A percentile compares a stretch with the other conserved stretches of the same genome.
Evolutionary conservation across 2,113 vertebrate species (phyloP).

Genomic region (Piaya cayana): DNA sequence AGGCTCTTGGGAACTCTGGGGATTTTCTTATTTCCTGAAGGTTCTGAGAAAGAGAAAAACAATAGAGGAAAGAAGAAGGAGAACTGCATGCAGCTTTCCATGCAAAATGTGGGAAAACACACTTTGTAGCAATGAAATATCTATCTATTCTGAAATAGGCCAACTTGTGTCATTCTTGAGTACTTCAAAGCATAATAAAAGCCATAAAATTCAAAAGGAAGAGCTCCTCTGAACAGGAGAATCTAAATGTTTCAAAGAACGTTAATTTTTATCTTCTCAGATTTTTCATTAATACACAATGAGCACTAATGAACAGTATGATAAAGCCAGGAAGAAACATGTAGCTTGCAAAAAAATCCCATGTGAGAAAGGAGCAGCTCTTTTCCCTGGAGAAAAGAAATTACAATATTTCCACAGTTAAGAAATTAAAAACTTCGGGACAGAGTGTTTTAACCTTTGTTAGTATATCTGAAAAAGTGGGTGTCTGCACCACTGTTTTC

Average conservation of each 20-base stretch:
- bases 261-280: background rate
- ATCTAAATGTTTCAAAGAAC: constrained; percentile 10
- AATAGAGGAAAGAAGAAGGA: background rate
- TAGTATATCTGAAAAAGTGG: constrained; percentile 4
- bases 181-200: constrained; percentile 3
- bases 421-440: background rate
- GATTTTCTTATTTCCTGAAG: constrained; percentile 17
- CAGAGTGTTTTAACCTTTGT: background rate
- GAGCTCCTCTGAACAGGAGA: background rate
- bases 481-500: background rate
- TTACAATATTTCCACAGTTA: background rate
- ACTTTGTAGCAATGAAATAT: background rate
- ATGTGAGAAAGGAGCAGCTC: background rate
- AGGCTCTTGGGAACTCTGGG: background rate
- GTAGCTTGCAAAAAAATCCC: constrained; percentile 32
- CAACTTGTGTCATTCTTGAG: constrained; percentile 25
- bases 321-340: constrained; percentile 3
- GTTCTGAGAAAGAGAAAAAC: background rate
- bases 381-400: background rate
- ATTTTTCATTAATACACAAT: background rate
- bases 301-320: background rate
- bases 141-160: background rate
- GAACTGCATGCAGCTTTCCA: background rate
- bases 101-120: background rate
- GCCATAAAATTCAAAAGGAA: background rate